Percentiles rank a stretch among this genome's conserved stretches.
Conservation (phyloP, 1,140 invertebrate genomes). For the Hypsibius dujardini region DNA sequence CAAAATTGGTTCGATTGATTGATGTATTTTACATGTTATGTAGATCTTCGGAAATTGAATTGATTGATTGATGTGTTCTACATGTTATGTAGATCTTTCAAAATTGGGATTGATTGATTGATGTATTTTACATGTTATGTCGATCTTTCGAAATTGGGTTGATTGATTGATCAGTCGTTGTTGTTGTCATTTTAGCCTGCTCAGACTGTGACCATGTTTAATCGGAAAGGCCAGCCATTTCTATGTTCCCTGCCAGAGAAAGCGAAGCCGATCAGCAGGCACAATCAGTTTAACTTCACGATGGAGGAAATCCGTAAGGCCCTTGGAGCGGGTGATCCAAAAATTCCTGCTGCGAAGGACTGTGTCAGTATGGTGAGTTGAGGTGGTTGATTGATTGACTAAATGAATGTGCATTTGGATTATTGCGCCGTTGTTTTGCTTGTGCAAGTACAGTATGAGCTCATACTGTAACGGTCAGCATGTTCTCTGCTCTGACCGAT, state of each 20-base stretch:
- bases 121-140: neutral
- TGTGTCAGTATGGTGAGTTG: neutral
- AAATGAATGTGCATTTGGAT: too few relatives aligned
- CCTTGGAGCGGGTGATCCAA: neutral
- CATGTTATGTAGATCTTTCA: neutral
- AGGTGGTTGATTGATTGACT: too few relatives aligned
- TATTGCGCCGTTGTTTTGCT: too few relatives aligned
- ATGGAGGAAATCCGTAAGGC: neutral
- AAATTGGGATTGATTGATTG: neutral
- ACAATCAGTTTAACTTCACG: neutral
- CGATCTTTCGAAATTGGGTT: neutral
- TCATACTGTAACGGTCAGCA: too few relatives aligned
- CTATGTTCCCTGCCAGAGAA: neutral
- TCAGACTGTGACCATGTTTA: neutral
- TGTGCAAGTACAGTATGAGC: too few relatives aligned
- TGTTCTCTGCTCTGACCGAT: too few relatives aligned
- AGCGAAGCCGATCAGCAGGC: neutral
- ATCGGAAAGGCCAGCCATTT: slow-evolving; percentile 5
- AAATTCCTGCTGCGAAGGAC: neutral
- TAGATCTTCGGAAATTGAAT: too few relatives aligned
- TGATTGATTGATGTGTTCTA: too few relatives aligned
- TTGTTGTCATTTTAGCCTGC: neutral
- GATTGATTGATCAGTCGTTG: neutral
- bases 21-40: too few relatives aligned
- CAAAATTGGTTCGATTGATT: too few relatives aligned